Conservation (phyloP, 1,140 invertebrate genomes). For the Archivesica marissinica region DNA sequence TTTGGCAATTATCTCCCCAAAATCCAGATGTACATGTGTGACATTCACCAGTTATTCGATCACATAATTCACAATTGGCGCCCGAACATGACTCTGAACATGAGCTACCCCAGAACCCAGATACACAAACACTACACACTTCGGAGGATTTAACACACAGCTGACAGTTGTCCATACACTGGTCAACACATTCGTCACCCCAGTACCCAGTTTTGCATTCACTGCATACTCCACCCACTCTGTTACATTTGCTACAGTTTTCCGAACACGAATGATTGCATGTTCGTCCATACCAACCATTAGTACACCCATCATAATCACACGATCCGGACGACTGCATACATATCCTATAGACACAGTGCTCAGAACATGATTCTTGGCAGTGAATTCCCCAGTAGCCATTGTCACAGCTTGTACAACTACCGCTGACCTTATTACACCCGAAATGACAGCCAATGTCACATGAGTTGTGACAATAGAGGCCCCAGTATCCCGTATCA, state of each 20-base stretch:
- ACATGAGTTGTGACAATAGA: too few relatives aligned
- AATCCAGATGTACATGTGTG: neutral
- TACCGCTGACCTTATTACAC: neutral
- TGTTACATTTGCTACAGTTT: neutral
- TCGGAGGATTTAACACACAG: neutral
- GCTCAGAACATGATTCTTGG: neutral
- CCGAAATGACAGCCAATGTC: too few relatives aligned
- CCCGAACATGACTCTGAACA: neutral
- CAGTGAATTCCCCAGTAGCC: neutral
- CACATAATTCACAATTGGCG: neutral
- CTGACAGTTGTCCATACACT: neutral
- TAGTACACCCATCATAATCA: neutral
- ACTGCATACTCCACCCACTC: neutral
- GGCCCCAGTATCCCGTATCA: neutral
- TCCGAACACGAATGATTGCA: neutral
- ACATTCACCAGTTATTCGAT: neutral
- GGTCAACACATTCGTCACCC: neutral
- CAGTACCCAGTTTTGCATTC: neutral
- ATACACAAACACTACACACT: neutral
- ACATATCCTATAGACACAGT: neutral
- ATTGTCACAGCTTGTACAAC: neutral
- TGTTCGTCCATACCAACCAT: neutral
- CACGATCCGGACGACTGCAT: neutral
- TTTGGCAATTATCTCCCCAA: slow-evolving; percentile 2
- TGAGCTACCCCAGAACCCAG: neutral